Evolutionary conservation across 2,797 vertebrate genomes (phyloP), one percentile per base, ranked within the genome.

Genomic region (Apogon talboti): DNA sequence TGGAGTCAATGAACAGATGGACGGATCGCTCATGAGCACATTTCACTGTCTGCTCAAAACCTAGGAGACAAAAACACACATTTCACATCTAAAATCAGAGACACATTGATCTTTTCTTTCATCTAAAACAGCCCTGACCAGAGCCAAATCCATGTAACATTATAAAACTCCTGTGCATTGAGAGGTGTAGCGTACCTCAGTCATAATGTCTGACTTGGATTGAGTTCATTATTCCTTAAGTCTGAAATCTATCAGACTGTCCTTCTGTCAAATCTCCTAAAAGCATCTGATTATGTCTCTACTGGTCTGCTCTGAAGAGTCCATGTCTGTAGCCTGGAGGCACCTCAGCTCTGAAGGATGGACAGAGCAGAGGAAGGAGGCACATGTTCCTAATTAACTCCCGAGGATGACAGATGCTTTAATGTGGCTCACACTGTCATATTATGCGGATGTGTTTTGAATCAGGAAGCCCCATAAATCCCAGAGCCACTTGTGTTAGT

Each of bases 21-120:
- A 98, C 96, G 0, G 97, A 96, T 6, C 96, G 93, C 86, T 98
- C 96, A 0, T 99, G 98, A 62, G 96, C 93, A 42, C 97, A 99
- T 72, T 98, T 99, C 69, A 99, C 92, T 0, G 96, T 94, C 90
- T 96, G 93, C 67, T 92, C 63, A 12, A 94, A 92, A 41, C 91
- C 93, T 94, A 16, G 11, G 7, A 18, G 48, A 60, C 54, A 4
- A 38, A 40, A 47, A 42, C 14, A 33, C 4, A 16, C 16, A 28
- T 11, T 10, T 1, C 37, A 67, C 1, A 54, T 71, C 70, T 45
- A 42, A 44, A 58, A 50, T 1, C 0, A 15, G 7, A 74, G 12
- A 56, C 13, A 45, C 5, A 24, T 13, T 55, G 55, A 38, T 53
- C 2, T 48, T 37, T 46, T 24, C 49, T 47, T 43, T 46, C 14